phyloP scores from a whole-genome alignment of 2,113 vertebrate genomes.

The Tursiops truncatus region DNA sequence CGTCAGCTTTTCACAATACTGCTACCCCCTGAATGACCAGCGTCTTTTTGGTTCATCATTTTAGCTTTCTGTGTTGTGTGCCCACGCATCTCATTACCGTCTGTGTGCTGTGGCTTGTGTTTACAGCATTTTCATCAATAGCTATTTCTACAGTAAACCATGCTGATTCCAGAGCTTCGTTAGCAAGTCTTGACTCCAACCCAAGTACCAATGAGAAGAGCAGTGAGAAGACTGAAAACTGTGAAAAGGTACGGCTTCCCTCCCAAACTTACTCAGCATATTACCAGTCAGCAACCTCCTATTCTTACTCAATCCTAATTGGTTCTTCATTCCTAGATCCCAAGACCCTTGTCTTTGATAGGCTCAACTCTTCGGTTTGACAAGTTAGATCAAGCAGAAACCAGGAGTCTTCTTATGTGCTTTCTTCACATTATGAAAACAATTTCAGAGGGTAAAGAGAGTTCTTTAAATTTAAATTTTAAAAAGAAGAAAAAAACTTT shows the following conservation, averaged over 20 bases:
- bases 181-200: constrained; percentile 98
- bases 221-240: constrained; percentile 95
- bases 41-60: constrained; percentile 69
- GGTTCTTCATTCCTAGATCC: constrained; percentile 86
- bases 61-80: constrained; percentile 48
- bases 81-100: constrained; percentile 82
- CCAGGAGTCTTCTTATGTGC: constrained; percentile 95
- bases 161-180: constrained; percentile 95
- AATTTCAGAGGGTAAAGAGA: constrained; percentile 92
- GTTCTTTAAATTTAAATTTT: background rate
- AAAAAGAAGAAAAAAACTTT: background rate
- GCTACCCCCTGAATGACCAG: background rate
- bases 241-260: constrained; percentile 91
- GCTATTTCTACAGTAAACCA: constrained; percentile 96
- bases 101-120: constrained; percentile 86
- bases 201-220: constrained; percentile 96
- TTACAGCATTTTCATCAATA: constrained; percentile 96
- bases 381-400: constrained; percentile 98
- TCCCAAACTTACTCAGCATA: rapidly evolving
- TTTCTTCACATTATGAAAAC: constrained; percentile 99
- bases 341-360: constrained; percentile 95
- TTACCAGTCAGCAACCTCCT: background rate
- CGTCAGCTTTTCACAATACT: constrained; percentile 41
- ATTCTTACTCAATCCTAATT: background rate
- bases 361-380: constrained; percentile 96